Conservation (phyloP, 2,113 vertebrate species). For the Drymodes brunneopygia region DNA sequence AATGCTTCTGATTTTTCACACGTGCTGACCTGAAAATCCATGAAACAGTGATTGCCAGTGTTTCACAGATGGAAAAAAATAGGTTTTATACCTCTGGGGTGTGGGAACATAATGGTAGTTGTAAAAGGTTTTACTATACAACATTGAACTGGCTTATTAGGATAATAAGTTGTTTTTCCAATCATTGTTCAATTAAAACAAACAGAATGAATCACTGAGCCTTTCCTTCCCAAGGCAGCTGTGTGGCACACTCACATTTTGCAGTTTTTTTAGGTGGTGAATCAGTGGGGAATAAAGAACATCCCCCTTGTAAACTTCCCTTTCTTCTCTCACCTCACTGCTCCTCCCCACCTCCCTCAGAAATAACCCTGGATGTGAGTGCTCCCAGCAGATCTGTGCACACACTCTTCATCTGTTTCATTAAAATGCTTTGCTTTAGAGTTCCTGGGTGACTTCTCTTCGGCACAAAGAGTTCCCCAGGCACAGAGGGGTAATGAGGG, state of each 20-base stretch:
- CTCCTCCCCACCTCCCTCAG: background rate
- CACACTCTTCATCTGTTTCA: background rate
- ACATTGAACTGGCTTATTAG: background rate
- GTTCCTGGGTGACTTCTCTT: background rate
- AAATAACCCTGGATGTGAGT: background rate
- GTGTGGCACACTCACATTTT: background rate
- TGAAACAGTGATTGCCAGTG: accelerated
- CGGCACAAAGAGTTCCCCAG: background rate
- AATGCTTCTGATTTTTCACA: background rate
- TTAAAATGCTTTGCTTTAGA: background rate
- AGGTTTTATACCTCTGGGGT: background rate
- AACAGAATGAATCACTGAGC: background rate
- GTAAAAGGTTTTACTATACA: background rate
- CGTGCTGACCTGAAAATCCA: background rate
- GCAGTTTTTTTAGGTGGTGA: background rate
- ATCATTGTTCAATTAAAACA: background rate
- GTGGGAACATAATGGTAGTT: background rate
- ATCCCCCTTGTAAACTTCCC: background rate
- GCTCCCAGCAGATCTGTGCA: background rate
- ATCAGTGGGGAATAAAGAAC: background rate
- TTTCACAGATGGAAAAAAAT: background rate
- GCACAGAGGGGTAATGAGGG: background rate
- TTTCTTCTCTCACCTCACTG: background rate
- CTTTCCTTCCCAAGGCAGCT: background rate
- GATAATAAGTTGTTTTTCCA: background rate